Conservation (phyloP, 1,140 invertebrate species). For the Stenopsyche tienmushanensis region DNA sequence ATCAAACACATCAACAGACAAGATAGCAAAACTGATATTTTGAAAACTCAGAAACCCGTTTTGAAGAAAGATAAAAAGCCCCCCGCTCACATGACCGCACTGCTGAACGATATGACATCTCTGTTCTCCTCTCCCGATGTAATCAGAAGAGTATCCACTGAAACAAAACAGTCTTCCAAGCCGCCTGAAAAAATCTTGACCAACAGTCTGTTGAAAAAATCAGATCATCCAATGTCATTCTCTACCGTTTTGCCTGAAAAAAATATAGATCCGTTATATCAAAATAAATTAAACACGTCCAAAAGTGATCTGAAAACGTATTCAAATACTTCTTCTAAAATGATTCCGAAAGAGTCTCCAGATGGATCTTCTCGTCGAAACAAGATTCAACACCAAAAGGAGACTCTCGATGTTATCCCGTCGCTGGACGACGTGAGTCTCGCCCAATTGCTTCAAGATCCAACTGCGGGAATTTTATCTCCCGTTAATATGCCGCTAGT, state of each 20-base stretch:
- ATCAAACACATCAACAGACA: constrained; percentile 31
- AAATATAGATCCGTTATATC: background rate
- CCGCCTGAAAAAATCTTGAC: constrained; percentile 44
- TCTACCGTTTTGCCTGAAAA: constrained; percentile 29
- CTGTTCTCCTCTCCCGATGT: constrained; percentile 78
- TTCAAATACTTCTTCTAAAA: constrained; percentile 24
- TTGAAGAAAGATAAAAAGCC: constrained; percentile 70
- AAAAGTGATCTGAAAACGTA: constrained; percentile 31
- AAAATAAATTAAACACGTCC: constrained; percentile 10
- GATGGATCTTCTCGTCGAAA: background rate
- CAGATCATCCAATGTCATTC: constrained; percentile 41
- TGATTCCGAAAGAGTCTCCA: background rate
- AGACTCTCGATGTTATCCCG: constrained; percentile 47
- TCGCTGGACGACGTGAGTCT: constrained; percentile 54
- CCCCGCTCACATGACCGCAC: constrained; percentile 60
- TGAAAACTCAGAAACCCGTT: constrained; percentile 53
- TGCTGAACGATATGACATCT: constrained; percentile 64
- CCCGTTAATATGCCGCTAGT: constrained; percentile 11
- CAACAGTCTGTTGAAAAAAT: constrained; percentile 47
- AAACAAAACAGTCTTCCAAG: constrained; percentile 43
- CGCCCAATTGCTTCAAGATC: constrained; percentile 52
- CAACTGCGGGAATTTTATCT: constrained; percentile 18
- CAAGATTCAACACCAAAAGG: constrained; percentile 10
- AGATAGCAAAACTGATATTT: constrained; percentile 46
- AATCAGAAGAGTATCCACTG: constrained; percentile 64